Evolutionary conservation across 1,140 invertebrate genomes (phyloP).

Genomic region (Xylocopa sonorina): DNA sequence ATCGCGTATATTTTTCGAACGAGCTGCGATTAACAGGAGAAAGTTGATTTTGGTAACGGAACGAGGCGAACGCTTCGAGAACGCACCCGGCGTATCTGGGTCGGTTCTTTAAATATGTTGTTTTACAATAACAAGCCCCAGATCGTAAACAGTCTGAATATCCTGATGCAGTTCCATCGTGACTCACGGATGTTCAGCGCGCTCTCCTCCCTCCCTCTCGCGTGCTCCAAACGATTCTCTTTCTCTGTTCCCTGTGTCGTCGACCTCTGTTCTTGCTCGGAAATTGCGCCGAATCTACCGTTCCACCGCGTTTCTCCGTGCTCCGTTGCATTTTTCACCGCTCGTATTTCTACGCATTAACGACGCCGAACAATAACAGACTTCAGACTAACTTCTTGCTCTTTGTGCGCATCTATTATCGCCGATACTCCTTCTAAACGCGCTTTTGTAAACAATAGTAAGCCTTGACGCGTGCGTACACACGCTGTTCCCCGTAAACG

Average conservation of each 20-base stretch:
- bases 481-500: not conserved
- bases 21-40: not conserved
- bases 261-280: slow-evolving; percentile 71
- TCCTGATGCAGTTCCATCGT: slow-evolving; percentile 69
- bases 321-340: slow-evolving; percentile 44
- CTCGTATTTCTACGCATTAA: slow-evolving; percentile 34
- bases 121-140: not conserved
- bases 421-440: not conserved
- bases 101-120: not conserved
- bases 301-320: slow-evolving; percentile 48
- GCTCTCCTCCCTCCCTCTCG: slow-evolving; percentile 37
- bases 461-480: not conserved
- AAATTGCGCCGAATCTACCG: slow-evolving; percentile 73
- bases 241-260: slow-evolving; percentile 68
- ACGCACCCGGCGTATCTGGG: not conserved
- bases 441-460: slow-evolving; percentile 8
- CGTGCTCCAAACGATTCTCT: slow-evolving; percentile 52
- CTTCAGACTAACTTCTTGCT: slow-evolving; percentile 7
- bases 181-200: slow-evolving; percentile 70
- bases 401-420: slow-evolving; percentile 19
- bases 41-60: not conserved
- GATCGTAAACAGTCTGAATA: slow-evolving; percentile 51
- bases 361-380: slow-evolving; percentile 32
- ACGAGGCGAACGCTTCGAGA: no score
- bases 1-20: not conserved